These are phyloP conservation scores for Clupea harengus DNA, from an alignment of 2,113 vertebrate species.

Conservation along the genomic window DNA sequence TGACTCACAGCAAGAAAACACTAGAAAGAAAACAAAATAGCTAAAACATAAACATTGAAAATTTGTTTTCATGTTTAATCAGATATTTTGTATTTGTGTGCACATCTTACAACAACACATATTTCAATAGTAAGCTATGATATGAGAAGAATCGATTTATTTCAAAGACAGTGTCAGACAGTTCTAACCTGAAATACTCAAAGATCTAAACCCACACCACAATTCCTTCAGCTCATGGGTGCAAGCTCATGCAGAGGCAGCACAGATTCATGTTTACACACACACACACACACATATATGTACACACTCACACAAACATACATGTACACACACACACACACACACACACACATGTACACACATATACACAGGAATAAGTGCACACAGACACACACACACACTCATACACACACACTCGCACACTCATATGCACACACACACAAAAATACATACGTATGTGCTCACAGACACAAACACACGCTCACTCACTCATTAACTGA, in stretches of 20 bases:
- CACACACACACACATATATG: neutral
- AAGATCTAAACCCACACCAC: no score
- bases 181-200: no score
- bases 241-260: neutral
- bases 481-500: no score
- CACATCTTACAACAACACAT: no score
- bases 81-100: neutral
- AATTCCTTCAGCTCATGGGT: no score
- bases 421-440: no score
- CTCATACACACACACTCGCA: neutral
- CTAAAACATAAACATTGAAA: neutral
- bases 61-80: neutral
- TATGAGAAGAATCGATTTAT: no score
- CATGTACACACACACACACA: neutral
- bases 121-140: no score
- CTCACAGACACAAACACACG: conserved; percentile 8
- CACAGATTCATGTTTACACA: neutral
- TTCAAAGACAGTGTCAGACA: no score
- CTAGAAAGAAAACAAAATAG: neutral
- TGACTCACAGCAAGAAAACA: neutral
- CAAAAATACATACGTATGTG: neutral
- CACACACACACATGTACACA: neutral
- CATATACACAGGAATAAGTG: neutral
- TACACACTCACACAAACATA: neutral
- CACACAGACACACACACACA: neutral